Evolutionary conservation across 2,888 invertebrate species (phyloP).

Genomic region (Andrena minutula): DNA sequence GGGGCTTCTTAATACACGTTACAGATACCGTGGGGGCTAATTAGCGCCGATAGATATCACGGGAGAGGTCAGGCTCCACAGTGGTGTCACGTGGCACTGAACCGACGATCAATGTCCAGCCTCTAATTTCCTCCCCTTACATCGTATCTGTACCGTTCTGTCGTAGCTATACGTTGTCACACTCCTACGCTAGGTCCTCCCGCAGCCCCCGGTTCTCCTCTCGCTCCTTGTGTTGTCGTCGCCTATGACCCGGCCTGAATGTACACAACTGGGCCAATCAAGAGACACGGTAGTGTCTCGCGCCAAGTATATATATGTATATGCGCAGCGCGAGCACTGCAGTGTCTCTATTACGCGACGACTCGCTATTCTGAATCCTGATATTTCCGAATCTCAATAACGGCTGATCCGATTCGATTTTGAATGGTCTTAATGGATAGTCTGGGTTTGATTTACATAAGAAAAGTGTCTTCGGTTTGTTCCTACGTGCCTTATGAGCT

Average conservation of each 20-base stretch:
- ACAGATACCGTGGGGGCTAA: constrained; percentile 73
- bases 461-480: too few relatives aligned
- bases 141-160: constrained; percentile 69
- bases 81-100: constrained; percentile 74
- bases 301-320: too few relatives aligned
- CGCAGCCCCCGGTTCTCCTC: constrained; percentile 9
- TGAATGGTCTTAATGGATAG: too few relatives aligned
- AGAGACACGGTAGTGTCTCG: too few relatives aligned
- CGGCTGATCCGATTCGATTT: too few relatives aligned
- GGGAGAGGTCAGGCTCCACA: constrained; percentile 49
- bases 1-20: constrained; percentile 79
- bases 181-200: constrained; percentile 54
- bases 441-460: too few relatives aligned
- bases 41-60: constrained; percentile 79
- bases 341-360: too few relatives aligned
- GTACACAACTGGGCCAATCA: constrained; percentile 73
- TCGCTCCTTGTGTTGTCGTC: constrained; percentile 64
- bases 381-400: too few relatives aligned
- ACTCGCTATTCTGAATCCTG: too few relatives aligned
- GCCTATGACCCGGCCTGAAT: constrained; percentile 73
- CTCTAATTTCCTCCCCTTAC: constrained; percentile 82
- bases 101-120: constrained; percentile 75
- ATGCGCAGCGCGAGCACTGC: too few relatives aligned
- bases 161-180: constrained; percentile 68
- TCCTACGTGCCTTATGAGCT: too few relatives aligned